A percentile compares a stretch with the other conserved stretches of the same genome.
Evolutionary conservation across 1,140 invertebrate species (phyloP).

Genomic region (Nasonia longicornis): DNA sequence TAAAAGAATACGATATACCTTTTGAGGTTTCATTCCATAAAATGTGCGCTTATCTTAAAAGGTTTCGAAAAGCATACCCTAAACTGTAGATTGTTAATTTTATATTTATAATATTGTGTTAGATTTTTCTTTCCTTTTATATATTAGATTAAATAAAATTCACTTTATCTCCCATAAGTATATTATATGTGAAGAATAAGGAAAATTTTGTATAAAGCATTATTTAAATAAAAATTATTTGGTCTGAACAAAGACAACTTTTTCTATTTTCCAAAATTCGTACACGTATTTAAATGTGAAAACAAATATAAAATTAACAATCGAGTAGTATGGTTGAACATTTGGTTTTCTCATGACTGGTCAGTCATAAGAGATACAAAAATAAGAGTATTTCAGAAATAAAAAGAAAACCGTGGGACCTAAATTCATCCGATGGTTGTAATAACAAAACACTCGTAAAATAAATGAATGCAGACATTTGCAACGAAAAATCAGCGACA

Average conservation of each 20-base stretch:
- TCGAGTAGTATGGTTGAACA: background rate
- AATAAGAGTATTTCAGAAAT: slow-evolving; percentile 16
- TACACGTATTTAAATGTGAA: background rate
- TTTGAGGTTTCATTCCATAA: slow-evolving; percentile 31
- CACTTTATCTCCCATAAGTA: slow-evolving; percentile 13
- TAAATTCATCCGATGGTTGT: slow-evolving; percentile 34
- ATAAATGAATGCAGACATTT: slow-evolving; percentile 50
- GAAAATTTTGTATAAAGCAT: slow-evolving; percentile 27
- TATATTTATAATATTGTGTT: slow-evolving; percentile 34
- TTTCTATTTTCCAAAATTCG: slow-evolving; percentile 18
- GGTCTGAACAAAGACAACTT: background rate
- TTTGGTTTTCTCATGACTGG: background rate
- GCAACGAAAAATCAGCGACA: slow-evolving; percentile 58
- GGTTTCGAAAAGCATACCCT: slow-evolving; percentile 7
- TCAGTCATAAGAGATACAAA: slow-evolving; percentile 43
- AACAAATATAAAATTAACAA: slow-evolving; percentile 40
- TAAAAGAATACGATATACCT: slow-evolving; percentile 5
- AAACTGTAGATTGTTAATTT: slow-evolving; percentile 39
- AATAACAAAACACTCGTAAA: slow-evolving; percentile 40
- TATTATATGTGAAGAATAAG: slow-evolving; percentile 26
- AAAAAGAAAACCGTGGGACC: background rate
- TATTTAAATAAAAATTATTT: slow-evolving; percentile 35
- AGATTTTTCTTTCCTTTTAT: slow-evolving; percentile 16
- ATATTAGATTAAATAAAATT: slow-evolving; percentile 2
- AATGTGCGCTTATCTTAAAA: slow-evolving; percentile 29